Conservation (phyloP, 2,113 vertebrate species). For the Nyctibius bracteatus region DNA sequence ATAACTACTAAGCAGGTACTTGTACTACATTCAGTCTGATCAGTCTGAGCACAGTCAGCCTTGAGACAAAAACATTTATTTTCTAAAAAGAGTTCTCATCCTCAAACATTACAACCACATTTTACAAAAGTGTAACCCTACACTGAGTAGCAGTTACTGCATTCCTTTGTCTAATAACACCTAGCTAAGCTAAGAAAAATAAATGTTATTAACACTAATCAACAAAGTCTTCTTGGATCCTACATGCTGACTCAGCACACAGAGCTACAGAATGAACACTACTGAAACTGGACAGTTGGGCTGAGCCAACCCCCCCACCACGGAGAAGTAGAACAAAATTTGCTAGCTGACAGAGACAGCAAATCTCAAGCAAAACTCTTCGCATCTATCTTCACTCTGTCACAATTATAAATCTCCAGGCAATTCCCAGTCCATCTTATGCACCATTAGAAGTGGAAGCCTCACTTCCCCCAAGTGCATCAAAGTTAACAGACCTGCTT, state of each 20-base stretch:
- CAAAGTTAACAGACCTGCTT: conserved; percentile 11
- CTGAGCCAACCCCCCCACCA: not conserved
- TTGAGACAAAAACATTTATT: not conserved
- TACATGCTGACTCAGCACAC: not conserved
- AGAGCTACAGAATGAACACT: not conserved
- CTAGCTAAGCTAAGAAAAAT: not conserved
- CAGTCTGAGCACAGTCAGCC: not conserved
- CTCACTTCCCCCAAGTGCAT: not conserved
- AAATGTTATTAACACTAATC: not conserved
- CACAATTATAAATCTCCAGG: not conserved
- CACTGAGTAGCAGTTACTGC: not conserved
- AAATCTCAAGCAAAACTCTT: not conserved
- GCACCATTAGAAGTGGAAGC: not conserved
- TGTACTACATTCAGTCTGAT: not conserved
- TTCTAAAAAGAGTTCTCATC: not conserved
- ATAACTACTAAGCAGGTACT: not conserved
- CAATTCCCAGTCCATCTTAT: not conserved
- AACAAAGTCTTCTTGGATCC: not conserved
- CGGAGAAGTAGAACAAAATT: not conserved
- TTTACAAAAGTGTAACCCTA: not conserved
- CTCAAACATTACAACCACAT: not conserved
- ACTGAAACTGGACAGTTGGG: not conserved
- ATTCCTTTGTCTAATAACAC: not conserved
- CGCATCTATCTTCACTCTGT: not conserved
- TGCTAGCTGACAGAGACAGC: not conserved